A percentile compares a stretch with the other conserved stretches of the same genome.
These are phyloP conservation scores for Dolichopus griseipennis DNA, from an alignment of 2,888 invertebrate genomes.

Conservation along the genomic window DNA sequence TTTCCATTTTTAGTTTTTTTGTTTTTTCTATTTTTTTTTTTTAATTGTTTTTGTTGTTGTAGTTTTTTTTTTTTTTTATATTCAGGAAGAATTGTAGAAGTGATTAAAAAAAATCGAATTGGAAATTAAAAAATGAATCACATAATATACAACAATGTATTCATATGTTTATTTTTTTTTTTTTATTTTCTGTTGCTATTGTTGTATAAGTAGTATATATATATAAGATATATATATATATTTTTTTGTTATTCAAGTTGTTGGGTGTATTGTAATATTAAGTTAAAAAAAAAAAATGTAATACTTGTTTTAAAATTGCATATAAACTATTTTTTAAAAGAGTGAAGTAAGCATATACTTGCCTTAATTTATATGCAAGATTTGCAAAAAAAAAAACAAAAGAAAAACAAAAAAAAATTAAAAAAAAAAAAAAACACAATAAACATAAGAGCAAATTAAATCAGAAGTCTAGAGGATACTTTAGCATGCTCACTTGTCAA, in stretches of 20 bases:
- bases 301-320: neutral
- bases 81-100: neutral
- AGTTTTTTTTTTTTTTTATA: neutral
- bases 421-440: neutral
- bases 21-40: too few relatives aligned
- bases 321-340: neutral
- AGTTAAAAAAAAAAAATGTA: too few relatives aligned
- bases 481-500: slow-evolving; percentile 3
- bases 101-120: slow-evolving; percentile 6
- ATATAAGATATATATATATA: too few relatives aligned
- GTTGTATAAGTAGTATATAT: too few relatives aligned
- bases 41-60: neutral
- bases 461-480: slow-evolving; percentile 4
- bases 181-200: neutral
- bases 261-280: too few relatives aligned
- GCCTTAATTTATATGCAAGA: neutral
- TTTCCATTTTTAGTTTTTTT: too few relatives aligned
- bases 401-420: neutral
- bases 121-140: slow-evolving; percentile 1
- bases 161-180: neutral
- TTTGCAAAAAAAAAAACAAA: neutral
- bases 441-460: slow-evolving; percentile 3
- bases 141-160: slow-evolving; percentile 6
- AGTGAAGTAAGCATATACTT: neutral
- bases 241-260: too few relatives aligned